A percentile compares a stretch with the other conserved stretches of the same genome.
phyloP scores from a whole-genome alignment of 2,888 invertebrate species.

The Zelleria hepariella region DNA sequence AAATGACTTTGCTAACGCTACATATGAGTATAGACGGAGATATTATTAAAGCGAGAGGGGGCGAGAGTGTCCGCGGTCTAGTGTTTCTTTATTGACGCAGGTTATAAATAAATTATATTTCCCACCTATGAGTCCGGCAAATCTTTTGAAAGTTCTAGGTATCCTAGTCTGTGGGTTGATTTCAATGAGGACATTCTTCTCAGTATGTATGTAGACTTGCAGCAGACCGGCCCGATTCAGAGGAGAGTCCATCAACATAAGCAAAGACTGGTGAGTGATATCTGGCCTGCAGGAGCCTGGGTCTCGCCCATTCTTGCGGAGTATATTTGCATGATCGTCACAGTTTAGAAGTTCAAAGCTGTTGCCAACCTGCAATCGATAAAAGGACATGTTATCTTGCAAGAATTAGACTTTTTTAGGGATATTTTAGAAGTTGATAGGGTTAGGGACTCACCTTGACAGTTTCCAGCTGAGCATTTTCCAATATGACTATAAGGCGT shows the following conservation, averaged over 20 bases:
- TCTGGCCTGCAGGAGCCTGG: slow-evolving; percentile 94
- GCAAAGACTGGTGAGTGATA: slow-evolving; percentile 96
- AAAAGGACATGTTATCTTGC: not conserved
- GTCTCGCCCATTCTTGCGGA: slow-evolving; percentile 89
- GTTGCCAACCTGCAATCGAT: slow-evolving; percentile 84
- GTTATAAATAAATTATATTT: too few species aligned
- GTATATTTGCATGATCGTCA: slow-evolving; percentile 89
- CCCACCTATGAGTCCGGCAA: slow-evolving; percentile 95
- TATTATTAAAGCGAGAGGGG: too few species aligned
- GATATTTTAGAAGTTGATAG: not conserved
- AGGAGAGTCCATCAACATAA: slow-evolving; percentile 98
- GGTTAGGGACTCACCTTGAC: slow-evolving; percentile 80
- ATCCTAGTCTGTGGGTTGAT: slow-evolving; percentile 97
- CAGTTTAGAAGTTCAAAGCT: slow-evolving; percentile 93
- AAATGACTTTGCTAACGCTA: too few species aligned
- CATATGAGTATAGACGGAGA: too few species aligned
- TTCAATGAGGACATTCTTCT: slow-evolving; percentile 94
- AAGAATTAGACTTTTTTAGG: not conserved
- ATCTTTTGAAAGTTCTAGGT: slow-evolving; percentile 96
- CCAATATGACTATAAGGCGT: slow-evolving; percentile 91
- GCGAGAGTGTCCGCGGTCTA: too few species aligned
- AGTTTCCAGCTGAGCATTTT: slow-evolving; percentile 95
- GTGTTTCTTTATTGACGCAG: too few species aligned
- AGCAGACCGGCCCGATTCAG: slow-evolving; percentile 94
- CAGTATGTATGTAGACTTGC: slow-evolving; percentile 95